Evolutionary conservation across 2,888 invertebrate species (phyloP), one percentile per base, ranked within the genome.

Genomic region (Acrobasis suavella): DNA sequence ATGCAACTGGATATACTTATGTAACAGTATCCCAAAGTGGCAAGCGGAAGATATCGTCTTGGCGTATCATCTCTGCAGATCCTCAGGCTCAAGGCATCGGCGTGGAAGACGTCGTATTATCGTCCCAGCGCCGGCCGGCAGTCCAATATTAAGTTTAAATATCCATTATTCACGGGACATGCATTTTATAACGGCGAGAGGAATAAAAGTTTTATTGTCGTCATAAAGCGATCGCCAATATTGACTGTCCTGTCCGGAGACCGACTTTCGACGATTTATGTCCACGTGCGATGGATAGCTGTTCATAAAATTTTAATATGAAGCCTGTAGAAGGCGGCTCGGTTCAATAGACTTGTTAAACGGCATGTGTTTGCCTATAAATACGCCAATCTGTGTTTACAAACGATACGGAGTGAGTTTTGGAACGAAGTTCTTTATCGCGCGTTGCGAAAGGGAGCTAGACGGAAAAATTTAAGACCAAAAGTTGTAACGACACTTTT

Each of bases 131-230:
- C 46, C 14, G 46, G 46, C 1, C 12, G 17, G 17, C 22, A 56
- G 39, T 39, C 38, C 17, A 12, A 49, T 69, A 72, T 78, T 76
- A 73, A 72, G 66, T 78, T 80, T 77, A 75, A 81, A 79, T 75
- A 74, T 72, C 79, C 77, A 80, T 83, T 79, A 80, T 75, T 82
- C 78, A 75, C 77, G 76, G 73, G 68, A 71, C 75, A 74, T 78
- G 78, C 77, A 74, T 79, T 83, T 83, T 80, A 83, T 79, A 80
- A 73, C 76, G 69, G 70, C 68, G 60, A 61, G 63, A 71, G 62
- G 63, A 71, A 73, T 82, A 78, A 82, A 83, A 81, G 72, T 73
- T 74, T 83, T 78, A 83, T 74, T 74, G 73, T 68, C 70, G 71
- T 72, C 80, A 75, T 83, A 83, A 83, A 83, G 67, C 66, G 66